These are phyloP conservation scores for Elephas maximus DNA, from an alignment of 2,113 vertebrate genomes.

Conservation along the genomic window DNA sequence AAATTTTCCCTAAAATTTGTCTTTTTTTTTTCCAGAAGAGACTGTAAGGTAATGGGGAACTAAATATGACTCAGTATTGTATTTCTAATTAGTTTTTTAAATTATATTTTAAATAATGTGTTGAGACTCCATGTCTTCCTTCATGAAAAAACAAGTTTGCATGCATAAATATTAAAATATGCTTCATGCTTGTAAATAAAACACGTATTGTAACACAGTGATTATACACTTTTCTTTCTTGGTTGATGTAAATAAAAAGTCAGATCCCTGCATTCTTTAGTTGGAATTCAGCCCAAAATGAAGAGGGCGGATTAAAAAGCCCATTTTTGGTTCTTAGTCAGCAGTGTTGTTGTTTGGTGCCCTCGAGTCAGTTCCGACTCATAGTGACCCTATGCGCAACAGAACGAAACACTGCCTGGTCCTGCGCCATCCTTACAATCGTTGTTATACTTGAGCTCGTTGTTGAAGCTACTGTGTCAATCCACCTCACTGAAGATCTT, in stretches of 20 bases:
- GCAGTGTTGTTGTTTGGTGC: neutral
- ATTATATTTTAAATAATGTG: neutral
- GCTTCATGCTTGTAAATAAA: neutral
- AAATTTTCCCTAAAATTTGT: constrained; percentile 58
- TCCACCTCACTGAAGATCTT: no score
- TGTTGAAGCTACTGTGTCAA: no score
- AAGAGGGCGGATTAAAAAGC: neutral
- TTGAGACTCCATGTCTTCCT: neutral
- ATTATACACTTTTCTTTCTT: neutral
- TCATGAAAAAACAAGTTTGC: neutral
- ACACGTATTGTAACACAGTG: neutral
- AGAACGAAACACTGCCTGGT: no score
- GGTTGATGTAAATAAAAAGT: neutral
- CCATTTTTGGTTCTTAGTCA: neutral
- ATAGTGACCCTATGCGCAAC: no score
- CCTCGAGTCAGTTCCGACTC: no score
- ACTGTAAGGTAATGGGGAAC: neutral
- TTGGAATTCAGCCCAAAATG: neutral
- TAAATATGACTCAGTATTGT: constrained; percentile 37
- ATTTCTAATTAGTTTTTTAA: constrained; percentile 46
- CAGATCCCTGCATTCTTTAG: neutral
- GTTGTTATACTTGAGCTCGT: no score
- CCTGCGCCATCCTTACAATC: no score
- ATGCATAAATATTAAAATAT: neutral
- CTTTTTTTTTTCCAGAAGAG: constrained; percentile 18